Evolutionary conservation across 2,888 invertebrate species (phyloP), one percentile per base, ranked within the genome.

Genomic region (Gastracanthus pulcherrimus): DNA sequence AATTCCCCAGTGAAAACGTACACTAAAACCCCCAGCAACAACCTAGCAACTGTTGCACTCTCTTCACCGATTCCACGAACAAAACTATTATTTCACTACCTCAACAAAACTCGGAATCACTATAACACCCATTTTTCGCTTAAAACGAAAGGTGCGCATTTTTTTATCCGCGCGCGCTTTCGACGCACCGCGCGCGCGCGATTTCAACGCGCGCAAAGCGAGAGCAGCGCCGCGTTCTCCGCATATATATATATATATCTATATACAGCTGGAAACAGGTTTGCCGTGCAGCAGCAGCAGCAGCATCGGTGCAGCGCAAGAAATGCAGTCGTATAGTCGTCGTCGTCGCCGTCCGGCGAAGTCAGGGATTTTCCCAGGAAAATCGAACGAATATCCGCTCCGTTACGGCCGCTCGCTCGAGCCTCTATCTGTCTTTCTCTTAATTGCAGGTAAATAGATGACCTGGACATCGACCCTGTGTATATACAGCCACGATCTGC

Each of bases 331-430:
- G n/a, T n/a, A n/a, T n/a, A n/a, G n/a, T n/a, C n/a, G 26, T 13
- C 41, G 41, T 2, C 9, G 41, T 16, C 5, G 7, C 55, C 26
- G 45, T 55, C 62, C 62, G 60, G n/a, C 29, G 60, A 29, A 51
- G 41, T 6, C 13, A 11, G 23, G 45, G 62, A 77, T 77, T 81
- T 81, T 81, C 77, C 45, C 74, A 51, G 69, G 74, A 81, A 81
- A 81, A 81, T 66, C 66, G 41, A 81, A 74, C 41, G 38, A 7
- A 62, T n/a, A 41, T 29, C 66, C 19, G 34, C 45, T 76, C 67
- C 72, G 76, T 81, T 76, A 81, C 48, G 58, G 29, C 41, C n/a
- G 29, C 16, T 41, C 7, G 31, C 34, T 16, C n/a, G n/a, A n/a
- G n/a, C n/a, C n/a, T n/a, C n/a, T n/a, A n/a, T n/a, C n/a, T n/a